A percentile compares a stretch with the other conserved stretches of the same genome.
Evolutionary conservation across 2,797 vertebrate genomes (phyloP).

Genomic region (Taeniopygia guttata): DNA sequence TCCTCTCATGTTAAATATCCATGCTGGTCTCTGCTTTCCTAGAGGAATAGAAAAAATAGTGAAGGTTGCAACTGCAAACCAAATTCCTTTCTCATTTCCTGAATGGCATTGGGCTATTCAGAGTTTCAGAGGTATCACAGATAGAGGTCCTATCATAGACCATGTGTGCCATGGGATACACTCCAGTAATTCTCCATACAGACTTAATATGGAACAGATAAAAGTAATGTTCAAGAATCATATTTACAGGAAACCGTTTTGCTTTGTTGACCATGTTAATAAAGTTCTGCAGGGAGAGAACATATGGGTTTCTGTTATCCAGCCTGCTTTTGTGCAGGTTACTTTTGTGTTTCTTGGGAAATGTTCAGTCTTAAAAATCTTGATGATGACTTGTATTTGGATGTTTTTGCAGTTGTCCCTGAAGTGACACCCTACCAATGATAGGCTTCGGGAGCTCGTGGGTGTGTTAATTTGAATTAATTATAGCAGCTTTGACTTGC

Average conservation of each 20-base stretch:
- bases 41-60: neutral
- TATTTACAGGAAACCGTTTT: neutral
- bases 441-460: neutral
- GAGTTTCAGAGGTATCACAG: neutral
- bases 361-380: neutral
- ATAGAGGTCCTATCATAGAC: neutral
- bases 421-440: neutral
- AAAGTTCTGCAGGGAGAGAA: neutral
- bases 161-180: neutral
- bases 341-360: neutral
- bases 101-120: neutral
- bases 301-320: neutral
- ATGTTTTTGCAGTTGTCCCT: neutral
- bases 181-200: neutral
- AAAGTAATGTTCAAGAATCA: neutral
- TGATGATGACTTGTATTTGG: neutral
- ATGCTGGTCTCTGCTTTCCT: neutral
- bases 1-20: neutral
- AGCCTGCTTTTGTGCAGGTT: neutral
- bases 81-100: neutral
- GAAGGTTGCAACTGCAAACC: neutral
- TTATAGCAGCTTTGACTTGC: conserved; percentile 35
- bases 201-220: neutral
- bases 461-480: conserved; percentile 52
- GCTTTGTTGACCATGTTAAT: neutral